Conservation (phyloP, 2,113 vertebrate species). For the Lophius piscatorius region DNA sequence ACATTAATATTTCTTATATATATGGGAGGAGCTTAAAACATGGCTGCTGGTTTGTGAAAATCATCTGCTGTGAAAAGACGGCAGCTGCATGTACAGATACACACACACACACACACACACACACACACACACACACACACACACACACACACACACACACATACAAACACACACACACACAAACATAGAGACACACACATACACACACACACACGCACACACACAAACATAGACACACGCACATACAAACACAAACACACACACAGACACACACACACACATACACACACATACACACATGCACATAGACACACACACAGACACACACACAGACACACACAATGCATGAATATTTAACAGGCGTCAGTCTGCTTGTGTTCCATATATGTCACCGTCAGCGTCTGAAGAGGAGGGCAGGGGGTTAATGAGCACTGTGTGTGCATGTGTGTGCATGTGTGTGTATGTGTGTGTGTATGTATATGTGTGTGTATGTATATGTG, state of each 20-base stretch:
- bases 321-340: slow-evolving; percentile 40
- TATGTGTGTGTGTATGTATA: slow-evolving; percentile 36
- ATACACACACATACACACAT: slow-evolving; percentile 45
- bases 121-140: slow-evolving; percentile 30
- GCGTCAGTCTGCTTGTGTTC: slow-evolving; percentile 73
- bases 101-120: slow-evolving; percentile 12
- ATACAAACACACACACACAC: no score
- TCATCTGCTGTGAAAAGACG: no score
- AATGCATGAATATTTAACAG: slow-evolving; percentile 80
- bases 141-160: no score
- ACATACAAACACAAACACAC: slow-evolving; percentile 20
- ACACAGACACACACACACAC: slow-evolving; percentile 26
- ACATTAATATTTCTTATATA: no score
- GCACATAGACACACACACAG: slow-evolving; percentile 18
- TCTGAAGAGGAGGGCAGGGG: slow-evolving; percentile 70
- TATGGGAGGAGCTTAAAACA: no score
- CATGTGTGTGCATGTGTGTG: slow-evolving; percentile 30
- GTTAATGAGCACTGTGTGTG: slow-evolving; percentile 57
- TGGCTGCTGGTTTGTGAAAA: no score
- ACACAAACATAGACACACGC: slow-evolving; percentile 16
- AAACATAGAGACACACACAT: slow-evolving; percentile 24
- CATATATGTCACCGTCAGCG: slow-evolving; percentile 76
- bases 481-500: neutral
- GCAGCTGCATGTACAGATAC: slow-evolving; percentile 9
- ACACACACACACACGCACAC: slow-evolving; percentile 36